Evolutionary conservation across 1,140 invertebrate genomes (phyloP).

Genomic region (Camponotus vicinus): DNA sequence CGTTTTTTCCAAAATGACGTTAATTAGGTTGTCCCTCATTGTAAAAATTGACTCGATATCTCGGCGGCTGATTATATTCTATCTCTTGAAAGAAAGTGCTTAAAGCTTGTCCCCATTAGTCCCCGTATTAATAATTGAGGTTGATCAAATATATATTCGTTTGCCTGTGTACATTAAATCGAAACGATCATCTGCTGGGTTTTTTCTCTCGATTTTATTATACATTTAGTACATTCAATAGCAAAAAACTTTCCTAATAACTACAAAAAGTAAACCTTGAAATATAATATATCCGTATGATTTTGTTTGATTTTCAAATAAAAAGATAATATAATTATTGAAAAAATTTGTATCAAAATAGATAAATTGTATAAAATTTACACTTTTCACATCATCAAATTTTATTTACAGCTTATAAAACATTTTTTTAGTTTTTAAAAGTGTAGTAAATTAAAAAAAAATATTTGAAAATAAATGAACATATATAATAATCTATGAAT

Average conservation of each 20-base stretch:
- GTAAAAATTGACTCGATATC: slow-evolving; percentile 64
- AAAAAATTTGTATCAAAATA: not conserved
- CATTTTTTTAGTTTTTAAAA: slow-evolving; percentile 6
- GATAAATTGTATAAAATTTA: not conserved
- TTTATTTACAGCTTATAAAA: not conserved
- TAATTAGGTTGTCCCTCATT: slow-evolving; percentile 67
- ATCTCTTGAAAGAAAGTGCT: slow-evolving; percentile 69
- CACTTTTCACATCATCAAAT: not conserved
- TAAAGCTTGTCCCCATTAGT: slow-evolving; percentile 55
- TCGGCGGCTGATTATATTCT: slow-evolving; percentile 61
- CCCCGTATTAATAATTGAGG: slow-evolving; percentile 70
- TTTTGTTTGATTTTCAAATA: not conserved
- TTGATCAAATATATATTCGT: slow-evolving; percentile 62
- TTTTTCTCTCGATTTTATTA: slow-evolving; percentile 19
- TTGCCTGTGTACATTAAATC: slow-evolving; percentile 69
- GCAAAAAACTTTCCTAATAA: slow-evolving; percentile 16
- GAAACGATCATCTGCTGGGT: slow-evolving; percentile 36
- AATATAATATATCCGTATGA: not conserved
- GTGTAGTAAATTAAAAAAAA: not conserved
- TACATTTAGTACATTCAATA: not conserved
- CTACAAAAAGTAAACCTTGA: not conserved
- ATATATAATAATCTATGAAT: not conserved
- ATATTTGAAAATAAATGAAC: not conserved
- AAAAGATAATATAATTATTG: not conserved
- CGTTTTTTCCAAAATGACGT: slow-evolving; percentile 67